These are phyloP conservation scores for Acleris literana DNA, from an alignment of 2,888 invertebrate genomes.

Conservation along the genomic window DNA sequence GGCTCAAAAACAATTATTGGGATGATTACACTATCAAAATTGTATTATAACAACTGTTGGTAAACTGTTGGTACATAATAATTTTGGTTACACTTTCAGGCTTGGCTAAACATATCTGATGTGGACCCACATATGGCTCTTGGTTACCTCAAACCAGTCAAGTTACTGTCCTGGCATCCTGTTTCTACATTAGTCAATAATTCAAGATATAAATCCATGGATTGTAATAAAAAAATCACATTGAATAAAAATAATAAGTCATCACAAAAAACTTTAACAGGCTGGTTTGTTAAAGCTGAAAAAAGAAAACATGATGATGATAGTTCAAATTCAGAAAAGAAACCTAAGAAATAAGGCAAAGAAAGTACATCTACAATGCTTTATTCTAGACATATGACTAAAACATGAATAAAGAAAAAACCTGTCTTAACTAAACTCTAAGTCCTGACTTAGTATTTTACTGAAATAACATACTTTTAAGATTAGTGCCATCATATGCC, in stretches of 20 bases:
- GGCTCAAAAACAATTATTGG: neutral
- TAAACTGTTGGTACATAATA: neutral
- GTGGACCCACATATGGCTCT: slow-evolving; percentile 80
- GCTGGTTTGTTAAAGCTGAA: slow-evolving; percentile 65
- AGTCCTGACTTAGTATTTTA: neutral
- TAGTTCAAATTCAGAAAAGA: slow-evolving; percentile 32
- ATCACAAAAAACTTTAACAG: slow-evolving; percentile 73
- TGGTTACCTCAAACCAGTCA: slow-evolving; percentile 80
- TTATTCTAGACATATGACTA: neutral
- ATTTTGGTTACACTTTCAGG: slow-evolving; percentile 64
- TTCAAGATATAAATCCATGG: slow-evolving; percentile 85
- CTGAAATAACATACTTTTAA: neutral
- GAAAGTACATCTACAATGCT: neutral
- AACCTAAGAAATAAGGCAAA: slow-evolving; percentile 1
- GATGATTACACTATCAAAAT: neutral
- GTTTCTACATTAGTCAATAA: slow-evolving; percentile 89
- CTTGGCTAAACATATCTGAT: slow-evolving; percentile 86
- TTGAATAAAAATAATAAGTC: slow-evolving; percentile 55
- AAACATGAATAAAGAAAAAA: too few species aligned
- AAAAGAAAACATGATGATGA: slow-evolving; percentile 58
- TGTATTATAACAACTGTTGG: neutral
- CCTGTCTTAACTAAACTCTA: too few species aligned
- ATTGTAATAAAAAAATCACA: slow-evolving; percentile 81
- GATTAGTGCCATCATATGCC: neutral
- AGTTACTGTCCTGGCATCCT: slow-evolving; percentile 85